Evolutionary conservation across 2,113 vertebrate genomes (phyloP).

Genomic region (Prionailurus bengalensis): DNA sequence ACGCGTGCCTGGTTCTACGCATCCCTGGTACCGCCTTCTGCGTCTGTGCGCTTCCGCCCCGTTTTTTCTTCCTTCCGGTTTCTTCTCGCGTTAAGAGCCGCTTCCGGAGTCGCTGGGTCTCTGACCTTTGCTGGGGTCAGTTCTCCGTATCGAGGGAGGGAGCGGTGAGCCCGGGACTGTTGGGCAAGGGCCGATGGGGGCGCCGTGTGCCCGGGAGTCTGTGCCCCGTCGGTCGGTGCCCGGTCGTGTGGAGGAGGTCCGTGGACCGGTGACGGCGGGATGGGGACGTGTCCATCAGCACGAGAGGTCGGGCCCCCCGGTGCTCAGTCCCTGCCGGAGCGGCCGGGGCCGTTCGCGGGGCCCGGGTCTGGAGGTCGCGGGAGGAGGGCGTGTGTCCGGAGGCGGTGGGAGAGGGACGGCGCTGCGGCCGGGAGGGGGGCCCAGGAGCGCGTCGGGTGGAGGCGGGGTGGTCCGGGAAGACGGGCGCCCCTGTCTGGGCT

Average conservation of each 20-base stretch:
- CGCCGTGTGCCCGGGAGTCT: neutral
- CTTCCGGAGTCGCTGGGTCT: no score
- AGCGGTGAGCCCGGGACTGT: neutral
- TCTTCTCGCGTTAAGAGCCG: no score
- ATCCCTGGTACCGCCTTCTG: neutral
- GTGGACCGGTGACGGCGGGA: accelerated
- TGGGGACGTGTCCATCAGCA: no score
- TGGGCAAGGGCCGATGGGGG: accelerated
- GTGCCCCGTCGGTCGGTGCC: no score
- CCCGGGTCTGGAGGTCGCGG: no score
- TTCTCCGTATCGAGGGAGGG: no score
- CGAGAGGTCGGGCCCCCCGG: accelerated
- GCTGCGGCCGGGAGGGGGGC: accelerated
- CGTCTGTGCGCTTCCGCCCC: neutral
- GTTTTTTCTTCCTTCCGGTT: accelerated
- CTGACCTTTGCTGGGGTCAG: neutral
- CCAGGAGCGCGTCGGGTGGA: no score
- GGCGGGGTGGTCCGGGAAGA: no score
- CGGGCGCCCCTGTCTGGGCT: no score
- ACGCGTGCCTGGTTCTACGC: no score
- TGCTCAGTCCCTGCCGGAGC: no score
- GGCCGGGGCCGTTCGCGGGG: accelerated
- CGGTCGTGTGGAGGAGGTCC: neutral
- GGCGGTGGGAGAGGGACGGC: accelerated
- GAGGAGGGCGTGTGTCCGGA: neutral